phyloP scores from a whole-genome alignment of 2,113 vertebrate genomes.

The Strix uralensis region DNA sequence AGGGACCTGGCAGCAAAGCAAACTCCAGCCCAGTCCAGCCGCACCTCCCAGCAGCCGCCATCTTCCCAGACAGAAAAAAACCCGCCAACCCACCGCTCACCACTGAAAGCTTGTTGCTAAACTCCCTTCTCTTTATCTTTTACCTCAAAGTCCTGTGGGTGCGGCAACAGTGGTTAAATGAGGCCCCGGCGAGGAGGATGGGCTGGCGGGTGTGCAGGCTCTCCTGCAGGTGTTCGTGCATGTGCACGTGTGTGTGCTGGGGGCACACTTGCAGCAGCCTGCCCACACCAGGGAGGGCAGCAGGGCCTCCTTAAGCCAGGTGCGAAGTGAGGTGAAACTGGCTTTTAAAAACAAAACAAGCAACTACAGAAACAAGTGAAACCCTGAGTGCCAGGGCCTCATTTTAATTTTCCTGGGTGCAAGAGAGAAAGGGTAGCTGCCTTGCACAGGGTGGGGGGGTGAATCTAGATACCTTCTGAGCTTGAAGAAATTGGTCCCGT shows the following conservation, averaged over 20 bases:
- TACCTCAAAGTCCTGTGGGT: rapidly evolving
- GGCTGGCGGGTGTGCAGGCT: not conserved
- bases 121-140: not conserved
- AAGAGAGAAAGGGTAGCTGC: not conserved
- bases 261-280: rapidly evolving
- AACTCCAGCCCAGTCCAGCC: not conserved
- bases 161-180: rapidly evolving
- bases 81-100: rapidly evolving
- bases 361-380: not conserved
- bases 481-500: not conserved
- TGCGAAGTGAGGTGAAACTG: rapidly evolving
- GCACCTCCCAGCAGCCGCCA: not conserved
- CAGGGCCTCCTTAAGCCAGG: rapidly evolving
- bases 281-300: not conserved
- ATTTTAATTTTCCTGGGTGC: rapidly evolving
- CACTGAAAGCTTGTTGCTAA: rapidly evolving
- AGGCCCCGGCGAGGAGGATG: too few relatives aligned
- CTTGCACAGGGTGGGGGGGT: rapidly evolving
- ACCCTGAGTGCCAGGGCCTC: not conserved
- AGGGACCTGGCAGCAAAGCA: too few relatives aligned
- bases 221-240: too few relatives aligned
- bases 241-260: too few relatives aligned
- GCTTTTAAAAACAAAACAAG: not conserved
- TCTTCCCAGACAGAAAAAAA: not conserved
- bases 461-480: not conserved